Percentiles rank a stretch among this genome's conserved stretches.
Evolutionary conservation across 2,113 vertebrate genomes (phyloP).

Genomic region (Cyprinodon variegatus): DNA sequence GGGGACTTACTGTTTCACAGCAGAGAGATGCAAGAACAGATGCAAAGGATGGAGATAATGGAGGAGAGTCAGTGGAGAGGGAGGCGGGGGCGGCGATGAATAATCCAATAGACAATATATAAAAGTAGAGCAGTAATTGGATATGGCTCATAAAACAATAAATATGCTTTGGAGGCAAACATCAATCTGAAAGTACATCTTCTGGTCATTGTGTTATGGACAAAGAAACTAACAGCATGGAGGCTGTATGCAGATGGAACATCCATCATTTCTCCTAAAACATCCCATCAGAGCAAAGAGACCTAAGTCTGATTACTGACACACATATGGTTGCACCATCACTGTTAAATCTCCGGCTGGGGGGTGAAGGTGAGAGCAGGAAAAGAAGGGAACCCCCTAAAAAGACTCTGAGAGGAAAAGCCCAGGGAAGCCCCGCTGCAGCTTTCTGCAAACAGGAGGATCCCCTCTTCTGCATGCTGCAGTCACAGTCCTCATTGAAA

Average conservation of each 20-base stretch:
- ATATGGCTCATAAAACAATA: background rate
- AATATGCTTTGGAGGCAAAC: constrained; percentile 1
- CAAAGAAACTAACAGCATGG: background rate
- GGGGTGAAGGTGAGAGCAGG: constrained; percentile 5
- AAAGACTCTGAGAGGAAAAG: constrained; percentile 40
- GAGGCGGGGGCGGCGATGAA: constrained; percentile 33
- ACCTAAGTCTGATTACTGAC: no score
- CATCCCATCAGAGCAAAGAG: background rate
- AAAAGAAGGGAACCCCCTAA: constrained; percentile 46
- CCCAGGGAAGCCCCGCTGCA: constrained; percentile 62
- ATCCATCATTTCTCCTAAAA: background rate
- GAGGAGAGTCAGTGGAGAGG: constrained; percentile 5
- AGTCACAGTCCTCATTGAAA: constrained; percentile 23
- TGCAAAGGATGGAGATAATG: constrained; percentile 13
- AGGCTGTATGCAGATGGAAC: background rate
- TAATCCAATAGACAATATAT: constrained; percentile 54
- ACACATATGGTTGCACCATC: background rate
- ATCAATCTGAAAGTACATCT: background rate
- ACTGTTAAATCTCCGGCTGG: background rate
- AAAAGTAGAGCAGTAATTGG: constrained; percentile 22
- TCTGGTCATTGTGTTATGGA: background rate
- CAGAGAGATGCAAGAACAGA: constrained; percentile 2
- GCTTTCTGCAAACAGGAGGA: constrained; percentile 40
- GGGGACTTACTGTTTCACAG: background rate
- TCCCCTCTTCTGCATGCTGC: constrained; percentile 33